Evolutionary conservation across 1,140 invertebrate species (phyloP).

Genomic region (Druon quercuslanigerum): DNA sequence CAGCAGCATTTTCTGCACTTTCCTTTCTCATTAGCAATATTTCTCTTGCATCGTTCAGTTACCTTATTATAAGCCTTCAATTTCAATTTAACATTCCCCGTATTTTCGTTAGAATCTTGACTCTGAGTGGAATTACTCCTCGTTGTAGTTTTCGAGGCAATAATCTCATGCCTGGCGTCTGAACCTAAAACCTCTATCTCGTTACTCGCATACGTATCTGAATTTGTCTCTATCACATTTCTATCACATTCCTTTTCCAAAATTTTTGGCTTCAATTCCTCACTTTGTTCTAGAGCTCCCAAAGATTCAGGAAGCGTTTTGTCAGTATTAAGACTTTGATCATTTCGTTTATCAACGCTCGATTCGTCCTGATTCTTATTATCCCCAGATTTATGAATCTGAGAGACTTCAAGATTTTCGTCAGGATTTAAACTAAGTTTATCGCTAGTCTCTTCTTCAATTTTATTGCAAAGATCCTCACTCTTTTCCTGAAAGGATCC

Average conservation of each 20-base stretch:
- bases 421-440: constrained; percentile 41
- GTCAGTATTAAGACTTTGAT: background rate
- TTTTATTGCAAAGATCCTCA: constrained; percentile 54
- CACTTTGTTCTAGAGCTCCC: background rate
- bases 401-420: background rate
- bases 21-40: constrained; percentile 56
- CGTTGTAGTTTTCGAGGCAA: constrained; percentile 52
- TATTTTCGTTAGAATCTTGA: constrained; percentile 56
- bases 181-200: constrained; percentile 50
- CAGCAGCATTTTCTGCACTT: constrained; percentile 68
- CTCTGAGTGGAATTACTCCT: constrained; percentile 63
- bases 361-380: background rate
- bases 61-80: constrained; percentile 62
- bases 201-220: constrained; percentile 37
- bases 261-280: background rate
- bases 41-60: constrained; percentile 61
- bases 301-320: background rate
- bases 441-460: constrained; percentile 48
- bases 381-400: background rate
- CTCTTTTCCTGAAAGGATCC: constrained; percentile 61
- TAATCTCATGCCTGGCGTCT: constrained; percentile 46
- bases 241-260: constrained; percentile 24
- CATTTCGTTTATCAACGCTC: background rate
- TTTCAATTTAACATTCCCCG: constrained; percentile 53
- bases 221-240: constrained; percentile 45